Base-by-base conservation (phyloP, 2,797 vertebrate genomes). In the Melanogrammus aeglefinus region DNA sequence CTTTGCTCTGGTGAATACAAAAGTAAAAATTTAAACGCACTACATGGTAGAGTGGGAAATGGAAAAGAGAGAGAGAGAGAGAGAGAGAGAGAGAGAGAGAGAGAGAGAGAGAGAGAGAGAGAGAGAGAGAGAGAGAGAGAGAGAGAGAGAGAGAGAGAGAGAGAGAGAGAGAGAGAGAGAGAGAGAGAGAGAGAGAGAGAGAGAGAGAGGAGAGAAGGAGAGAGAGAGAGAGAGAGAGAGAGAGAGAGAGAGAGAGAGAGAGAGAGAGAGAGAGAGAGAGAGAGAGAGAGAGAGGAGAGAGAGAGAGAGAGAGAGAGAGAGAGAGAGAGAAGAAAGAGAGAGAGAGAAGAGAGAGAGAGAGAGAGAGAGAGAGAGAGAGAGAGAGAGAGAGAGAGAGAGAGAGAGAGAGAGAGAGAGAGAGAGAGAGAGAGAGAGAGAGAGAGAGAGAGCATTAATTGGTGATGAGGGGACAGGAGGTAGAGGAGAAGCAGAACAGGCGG, bases 381-480 rank as follows among this genome's bases (percentile, higher is more conserved):
- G 7, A 9, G 8, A 39, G 8, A 39, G 38, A 39, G 8, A 24
- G 77, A 44, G 38, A 41, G 38, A 24, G 78, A 76, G 78, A 74
- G 80, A 33, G 36, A 66, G 66, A 71, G 73, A 71, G 66, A 71
- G 57, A 38, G 70, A 14, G 78, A 29, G 44, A 47, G 13, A 39
- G 38, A 10, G 38, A 39, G 38, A 39, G 7, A 9, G 8, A 39
- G 38, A 39, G 38, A 39, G 38, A 72, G 73, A 72, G 69, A 63
- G 39, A 41, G 51, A 41, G 51, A 33, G 21, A 63, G 1, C 70
- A 57, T 72, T 78, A 73, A 85, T 86, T 79, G 74, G 78, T 80
- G 71, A 78, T 75, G 39, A 73, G n/a, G 4, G 80, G 84, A 80
- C 82, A 83, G 84, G 86, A 80, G 74, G 77, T 27, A 74, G 10